These are phyloP conservation scores for Antheraea assamensis DNA, from an alignment of 2,888 invertebrate genomes.

Conservation along the genomic window DNA sequence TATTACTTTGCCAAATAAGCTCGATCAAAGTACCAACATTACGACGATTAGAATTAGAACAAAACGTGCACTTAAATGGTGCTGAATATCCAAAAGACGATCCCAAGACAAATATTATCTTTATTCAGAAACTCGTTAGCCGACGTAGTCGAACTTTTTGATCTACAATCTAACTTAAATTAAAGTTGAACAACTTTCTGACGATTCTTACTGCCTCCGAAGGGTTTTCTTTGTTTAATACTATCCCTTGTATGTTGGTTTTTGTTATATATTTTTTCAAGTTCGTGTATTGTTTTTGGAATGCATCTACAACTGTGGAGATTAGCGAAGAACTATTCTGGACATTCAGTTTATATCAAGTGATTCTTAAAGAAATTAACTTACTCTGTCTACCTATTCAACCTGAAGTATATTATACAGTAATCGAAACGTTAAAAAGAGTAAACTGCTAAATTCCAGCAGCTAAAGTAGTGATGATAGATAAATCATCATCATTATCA, in stretches of 20 bases:
- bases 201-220: neutral
- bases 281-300: neutral
- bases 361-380: neutral
- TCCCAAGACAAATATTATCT: slow-evolving; percentile 1
- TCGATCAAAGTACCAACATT: too few species aligned
- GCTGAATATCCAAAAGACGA: slow-evolving; percentile 1
- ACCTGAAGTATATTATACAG: too few species aligned
- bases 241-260: neutral
- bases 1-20: too few species aligned
- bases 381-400: too few species aligned
- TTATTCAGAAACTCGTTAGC: slow-evolving; percentile 8
- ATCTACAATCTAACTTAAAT: slow-evolving; percentile 10
- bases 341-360: neutral
- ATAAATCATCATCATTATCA: too few species aligned
- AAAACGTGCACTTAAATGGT: neutral
- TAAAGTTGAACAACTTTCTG: slow-evolving; percentile 3
- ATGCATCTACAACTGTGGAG: neutral
- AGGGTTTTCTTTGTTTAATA: neutral
- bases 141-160: slow-evolving; percentile 8
- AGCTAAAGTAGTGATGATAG: too few species aligned
- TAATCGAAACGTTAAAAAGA: too few species aligned
- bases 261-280: neutral
- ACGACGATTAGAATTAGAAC: neutral
- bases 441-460: too few species aligned
- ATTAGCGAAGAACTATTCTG: neutral